These are phyloP conservation scores for Delichon dasypus DNA, from an alignment of 2,797 vertebrate species.

Conservation along the genomic window DNA sequence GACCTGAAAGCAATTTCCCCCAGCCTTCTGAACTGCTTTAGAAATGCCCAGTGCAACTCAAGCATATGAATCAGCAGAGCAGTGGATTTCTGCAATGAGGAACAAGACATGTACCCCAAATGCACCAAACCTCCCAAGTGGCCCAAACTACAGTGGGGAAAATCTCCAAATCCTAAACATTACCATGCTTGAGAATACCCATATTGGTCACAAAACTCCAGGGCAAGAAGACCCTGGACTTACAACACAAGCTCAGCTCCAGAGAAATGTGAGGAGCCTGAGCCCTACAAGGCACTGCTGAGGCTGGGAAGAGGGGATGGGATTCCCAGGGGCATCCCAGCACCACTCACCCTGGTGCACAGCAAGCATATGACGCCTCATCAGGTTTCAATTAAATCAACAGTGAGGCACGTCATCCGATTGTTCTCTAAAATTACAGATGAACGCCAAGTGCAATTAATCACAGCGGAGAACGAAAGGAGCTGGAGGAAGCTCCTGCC, in stretches of 20 bases:
- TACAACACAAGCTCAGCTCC: not conserved
- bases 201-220: not conserved
- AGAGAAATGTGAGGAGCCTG: not conserved
- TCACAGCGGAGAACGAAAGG: slow-evolving; percentile 30
- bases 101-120: not conserved
- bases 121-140: not conserved
- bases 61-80: not conserved
- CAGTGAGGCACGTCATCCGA: slow-evolving; percentile 52
- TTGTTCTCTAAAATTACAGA: slow-evolving; percentile 57
- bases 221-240: fast-evolving
- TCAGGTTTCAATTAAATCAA: slow-evolving; percentile 65
- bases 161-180: not conserved
- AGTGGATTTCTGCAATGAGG: not conserved
- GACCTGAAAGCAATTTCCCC: slow-evolving; percentile 50
- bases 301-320: not conserved
- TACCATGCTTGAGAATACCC: not conserved
- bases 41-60: not conserved
- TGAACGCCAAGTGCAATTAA: slow-evolving; percentile 47
- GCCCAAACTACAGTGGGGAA: not conserved
- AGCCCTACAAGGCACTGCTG: not conserved
- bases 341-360: not conserved
- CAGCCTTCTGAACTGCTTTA: not conserved
- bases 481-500: not conserved
- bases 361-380: not conserved
- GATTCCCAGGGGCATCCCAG: slow-evolving; percentile 6